Base-by-base conservation (phyloP, 2,113 vertebrate genomes). In the Argyrosomus japonicus region DNA sequence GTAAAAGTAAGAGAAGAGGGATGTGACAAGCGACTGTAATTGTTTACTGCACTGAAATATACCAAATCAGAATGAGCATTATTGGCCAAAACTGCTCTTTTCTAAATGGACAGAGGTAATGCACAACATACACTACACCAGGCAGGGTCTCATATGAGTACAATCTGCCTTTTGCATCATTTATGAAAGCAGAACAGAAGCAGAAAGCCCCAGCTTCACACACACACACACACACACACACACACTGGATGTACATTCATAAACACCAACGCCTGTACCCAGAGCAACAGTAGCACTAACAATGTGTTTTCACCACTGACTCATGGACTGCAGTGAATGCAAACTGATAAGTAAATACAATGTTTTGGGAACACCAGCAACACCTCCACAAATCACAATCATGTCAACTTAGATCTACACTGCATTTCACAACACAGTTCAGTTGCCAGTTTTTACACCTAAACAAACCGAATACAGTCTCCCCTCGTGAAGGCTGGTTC, bases 11-110 rank as follows among this genome's bases (percentile, higher is more conserved):
- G 1, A 2, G 36, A 40, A 54, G 25, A 68, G 14, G 5, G 61
- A 77, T 65, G 81, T 56, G 77, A 70, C 63, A 68, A 68, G 75
- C 61, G 5, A 36, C 75, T 60, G 61, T 68, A 77, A 79, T 73
- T 62, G 71, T 78, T 47, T 6, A 2, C 48, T 13, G 50, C 13
- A 77, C 13, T 62, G 75, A 79, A 68, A 68, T 45, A 12, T 14
- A 58, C 17, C 29, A 45, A 13, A 27, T 53, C 43, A 53, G 43
- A 62, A 74, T 19, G 25, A 83, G 21, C 43, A 17, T 69, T 57
- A 73, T 68, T 18, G 27, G 48, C 40, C 23, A 11, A 75, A 86
- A 81, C 19, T 47, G 45, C 5, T 72, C 13, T 27, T 50, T 45
- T 19, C 57, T 36, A 67, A 88, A 80, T 48, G 36, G 17, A 45